A percentile compares a stretch with the other conserved stretches of the same genome.
phyloP scores from a whole-genome alignment of 2,888 invertebrate species.

The Chloromyia formosa region DNA sequence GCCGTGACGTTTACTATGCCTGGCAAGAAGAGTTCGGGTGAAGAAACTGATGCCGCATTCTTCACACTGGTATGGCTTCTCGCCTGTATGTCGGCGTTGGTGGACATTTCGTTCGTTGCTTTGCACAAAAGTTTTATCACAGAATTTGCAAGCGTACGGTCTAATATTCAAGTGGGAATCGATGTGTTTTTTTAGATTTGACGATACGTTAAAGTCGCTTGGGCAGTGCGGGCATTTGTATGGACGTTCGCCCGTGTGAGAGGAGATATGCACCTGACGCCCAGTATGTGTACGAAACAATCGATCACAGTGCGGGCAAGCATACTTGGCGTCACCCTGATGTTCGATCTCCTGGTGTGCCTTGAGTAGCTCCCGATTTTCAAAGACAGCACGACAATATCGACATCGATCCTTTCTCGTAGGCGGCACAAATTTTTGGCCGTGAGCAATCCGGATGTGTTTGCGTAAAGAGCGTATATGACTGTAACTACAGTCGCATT shows the following conservation, averaged over 20 bases:
- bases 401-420: background rate
- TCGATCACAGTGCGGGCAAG: background rate
- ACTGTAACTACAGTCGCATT: background rate
- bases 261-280: background rate
- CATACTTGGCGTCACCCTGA: background rate
- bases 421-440: background rate
- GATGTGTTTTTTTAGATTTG: conserved; percentile 6
- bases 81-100: conserved; percentile 54
- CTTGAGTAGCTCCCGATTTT: background rate
- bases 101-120: conserved; percentile 56
- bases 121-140: conserved; percentile 56
- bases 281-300: background rate
- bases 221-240: conserved; percentile 30
- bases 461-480: background rate
- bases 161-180: background rate
- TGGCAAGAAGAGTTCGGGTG: conserved; percentile 47
- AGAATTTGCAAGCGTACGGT: conserved; percentile 44
- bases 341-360: background rate
- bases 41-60: conserved; percentile 47
- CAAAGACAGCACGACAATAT: background rate
- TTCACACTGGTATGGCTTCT: conserved; percentile 51
- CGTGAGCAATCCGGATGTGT: background rate
- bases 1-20: conserved; percentile 49
- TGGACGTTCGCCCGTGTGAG: conserved; percentile 26
- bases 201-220: background rate